These are phyloP conservation scores for Brachionus sp. DNA, from an alignment of 1,140 invertebrate species.

Conservation along the genomic window DNA sequence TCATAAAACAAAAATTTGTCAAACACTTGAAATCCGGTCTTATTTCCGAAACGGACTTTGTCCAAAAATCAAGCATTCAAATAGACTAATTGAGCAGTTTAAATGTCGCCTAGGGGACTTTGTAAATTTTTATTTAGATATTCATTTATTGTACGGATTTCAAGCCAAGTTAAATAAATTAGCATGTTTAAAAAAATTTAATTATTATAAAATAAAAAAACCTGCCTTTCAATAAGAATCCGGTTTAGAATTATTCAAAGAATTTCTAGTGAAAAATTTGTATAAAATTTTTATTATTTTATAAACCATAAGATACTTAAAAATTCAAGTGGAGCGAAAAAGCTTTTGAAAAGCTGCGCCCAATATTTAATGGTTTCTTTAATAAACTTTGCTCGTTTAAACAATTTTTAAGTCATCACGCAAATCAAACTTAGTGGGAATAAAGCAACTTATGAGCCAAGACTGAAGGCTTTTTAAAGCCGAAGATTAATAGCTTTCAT, in stretches of 20 bases:
- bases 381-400: conserved; percentile 7
- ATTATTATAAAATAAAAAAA: not conserved
- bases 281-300: not conserved
- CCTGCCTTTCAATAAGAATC: not conserved
- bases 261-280: not conserved
- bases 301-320: not conserved
- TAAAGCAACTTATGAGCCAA: not conserved
- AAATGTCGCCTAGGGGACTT: not conserved
- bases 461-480: not conserved
- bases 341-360: not conserved
- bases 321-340: conserved; percentile 5
- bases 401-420: conserved; percentile 15
- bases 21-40: not conserved
- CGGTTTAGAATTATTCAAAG: not conserved
- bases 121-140: not conserved
- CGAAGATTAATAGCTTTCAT: conserved; percentile 14
- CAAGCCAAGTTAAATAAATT: not conserved
- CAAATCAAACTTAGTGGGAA: conserved; percentile 10
- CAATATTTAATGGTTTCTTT: conserved; percentile 11
- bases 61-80: not conserved
- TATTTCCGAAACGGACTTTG: not conserved
- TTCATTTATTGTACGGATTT: not conserved
- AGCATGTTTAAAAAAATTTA: not conserved
- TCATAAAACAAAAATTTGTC: not conserved
- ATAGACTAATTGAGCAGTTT: not conserved